These are phyloP conservation scores for Rhynchophorus ferrugineus DNA, from an alignment of 1,140 invertebrate genomes.

Conservation along the genomic window DNA sequence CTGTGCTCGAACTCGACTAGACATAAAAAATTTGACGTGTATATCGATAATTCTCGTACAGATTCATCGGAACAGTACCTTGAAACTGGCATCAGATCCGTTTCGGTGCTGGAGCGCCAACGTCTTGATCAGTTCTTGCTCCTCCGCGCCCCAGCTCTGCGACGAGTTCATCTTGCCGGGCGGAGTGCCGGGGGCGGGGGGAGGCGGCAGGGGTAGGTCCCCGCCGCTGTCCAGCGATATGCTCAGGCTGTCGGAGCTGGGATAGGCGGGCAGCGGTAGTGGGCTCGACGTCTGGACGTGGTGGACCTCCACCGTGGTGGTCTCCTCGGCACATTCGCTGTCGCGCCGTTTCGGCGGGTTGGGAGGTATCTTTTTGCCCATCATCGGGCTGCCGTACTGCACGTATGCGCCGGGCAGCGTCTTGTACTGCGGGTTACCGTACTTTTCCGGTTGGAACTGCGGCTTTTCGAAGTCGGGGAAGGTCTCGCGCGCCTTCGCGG, in stretches of 20 bases:
- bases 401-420: slow-evolving; percentile 48
- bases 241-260: slow-evolving; percentile 50
- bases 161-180: slow-evolving; percentile 46
- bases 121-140: slow-evolving; percentile 53
- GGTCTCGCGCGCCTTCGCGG: slow-evolving; percentile 48
- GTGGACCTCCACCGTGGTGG: slow-evolving; percentile 58
- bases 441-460: slow-evolving; percentile 38
- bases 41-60: slow-evolving; percentile 20
- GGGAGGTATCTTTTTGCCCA: slow-evolving; percentile 68
- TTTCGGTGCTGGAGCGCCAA: slow-evolving; percentile 64
- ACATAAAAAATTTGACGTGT: slow-evolving; percentile 33
- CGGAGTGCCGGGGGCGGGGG: slow-evolving; percentile 48
- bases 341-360: slow-evolving; percentile 72
- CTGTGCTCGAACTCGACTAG: slow-evolving; percentile 89
- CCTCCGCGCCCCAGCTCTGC: slow-evolving; percentile 50
- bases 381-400: slow-evolving; percentile 48
- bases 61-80: slow-evolving; percentile 47
- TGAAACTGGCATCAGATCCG: slow-evolving; percentile 78
- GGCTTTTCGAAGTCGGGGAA: slow-evolving; percentile 45
- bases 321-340: slow-evolving; percentile 32
- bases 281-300: slow-evolving; percentile 47
- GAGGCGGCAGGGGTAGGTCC: slow-evolving; percentile 49
- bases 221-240: slow-evolving; percentile 51
- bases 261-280: slow-evolving; percentile 52
- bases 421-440: slow-evolving; percentile 37